These are phyloP conservation scores for Spilogale gracilis DNA, from an alignment of 2,113 vertebrate species.

Conservation along the genomic window DNA sequence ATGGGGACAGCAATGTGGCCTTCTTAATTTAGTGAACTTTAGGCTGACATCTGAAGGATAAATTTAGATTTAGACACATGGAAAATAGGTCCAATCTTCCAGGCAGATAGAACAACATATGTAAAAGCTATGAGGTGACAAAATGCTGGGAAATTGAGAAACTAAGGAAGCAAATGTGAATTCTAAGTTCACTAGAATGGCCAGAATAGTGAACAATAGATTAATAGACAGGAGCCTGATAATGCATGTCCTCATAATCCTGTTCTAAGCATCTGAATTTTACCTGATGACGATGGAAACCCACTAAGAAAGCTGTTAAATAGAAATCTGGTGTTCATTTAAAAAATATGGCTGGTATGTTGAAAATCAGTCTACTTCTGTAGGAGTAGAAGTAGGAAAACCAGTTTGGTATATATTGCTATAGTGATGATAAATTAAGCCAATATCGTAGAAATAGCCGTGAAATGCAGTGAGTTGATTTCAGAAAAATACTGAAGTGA, in stretches of 20 bases:
- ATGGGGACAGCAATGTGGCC: background rate
- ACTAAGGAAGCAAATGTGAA: background rate
- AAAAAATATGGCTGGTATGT: background rate
- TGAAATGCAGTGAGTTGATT: background rate
- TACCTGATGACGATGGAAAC: background rate
- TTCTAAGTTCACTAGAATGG: background rate
- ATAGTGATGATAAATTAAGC: background rate
- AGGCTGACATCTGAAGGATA: background rate
- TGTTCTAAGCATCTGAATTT: background rate
- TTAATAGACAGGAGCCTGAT: background rate
- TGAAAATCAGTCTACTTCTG: slow-evolving; percentile 17
- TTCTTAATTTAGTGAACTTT: background rate
- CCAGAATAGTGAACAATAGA: background rate
- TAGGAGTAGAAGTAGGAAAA: background rate
- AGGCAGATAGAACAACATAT: background rate
- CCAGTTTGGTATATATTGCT: background rate
- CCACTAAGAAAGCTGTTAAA: background rate
- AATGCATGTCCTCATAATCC: background rate
- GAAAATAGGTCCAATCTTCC: background rate
- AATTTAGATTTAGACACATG: background rate
- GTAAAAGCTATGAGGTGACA: background rate
- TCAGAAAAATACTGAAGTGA: background rate
- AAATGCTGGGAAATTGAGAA: background rate
- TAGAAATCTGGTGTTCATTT: background rate
- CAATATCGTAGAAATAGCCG: background rate